Evolutionary conservation across 2,888 invertebrate species (phyloP), one percentile per base, ranked within the genome.

Genomic region (Mayetiola destructor): DNA sequence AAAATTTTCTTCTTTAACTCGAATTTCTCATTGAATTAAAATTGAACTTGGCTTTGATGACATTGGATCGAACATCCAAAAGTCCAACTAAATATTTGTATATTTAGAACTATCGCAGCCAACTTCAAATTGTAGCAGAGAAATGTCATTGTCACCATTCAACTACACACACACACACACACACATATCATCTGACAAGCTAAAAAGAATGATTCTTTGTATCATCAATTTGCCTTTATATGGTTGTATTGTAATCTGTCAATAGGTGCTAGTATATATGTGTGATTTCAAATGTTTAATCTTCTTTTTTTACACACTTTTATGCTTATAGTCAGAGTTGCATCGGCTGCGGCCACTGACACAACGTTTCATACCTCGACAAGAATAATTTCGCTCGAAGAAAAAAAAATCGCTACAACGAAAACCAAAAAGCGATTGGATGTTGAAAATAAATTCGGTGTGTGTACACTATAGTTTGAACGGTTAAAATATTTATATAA

Each of bases 331-430:
- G n/a, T 48, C 27, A 48, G 48, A 48, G 48, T 48, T 48, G 48
- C 48, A 48, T 48, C 48, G 48, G 48, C 48, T 27, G 48, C 48
- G 48, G 48, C 48, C 48, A 48, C 48, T 48, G 48, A 48, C 48
- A 48, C 48, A 48, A 27, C 48, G 48, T n/a, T n/a, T n/a, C n/a
- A n/a, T n/a, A n/a, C n/a, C n/a, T n/a, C n/a, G n/a, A n/a, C n/a
- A n/a, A n/a, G n/a, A n/a, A n/a, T n/a, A n/a, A n/a, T n/a, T n/a
- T n/a, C n/a, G n/a, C n/a, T n/a, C n/a, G n/a, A n/a, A n/a, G n/a
- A n/a, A n/a, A n/a, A n/a, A n/a, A n/a, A n/a, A n/a, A n/a, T n/a
- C n/a, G n/a, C n/a, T n/a, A n/a, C n/a, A n/a, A n/a, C n/a, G n/a
- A n/a, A n/a, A n/a, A n/a, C n/a, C n/a, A n/a, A n/a, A n/a, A n/a